Evolutionary conservation across 2,113 vertebrate genomes (phyloP), one percentile per base, ranked within the genome.

Genomic region (Heliornis fulica): DNA sequence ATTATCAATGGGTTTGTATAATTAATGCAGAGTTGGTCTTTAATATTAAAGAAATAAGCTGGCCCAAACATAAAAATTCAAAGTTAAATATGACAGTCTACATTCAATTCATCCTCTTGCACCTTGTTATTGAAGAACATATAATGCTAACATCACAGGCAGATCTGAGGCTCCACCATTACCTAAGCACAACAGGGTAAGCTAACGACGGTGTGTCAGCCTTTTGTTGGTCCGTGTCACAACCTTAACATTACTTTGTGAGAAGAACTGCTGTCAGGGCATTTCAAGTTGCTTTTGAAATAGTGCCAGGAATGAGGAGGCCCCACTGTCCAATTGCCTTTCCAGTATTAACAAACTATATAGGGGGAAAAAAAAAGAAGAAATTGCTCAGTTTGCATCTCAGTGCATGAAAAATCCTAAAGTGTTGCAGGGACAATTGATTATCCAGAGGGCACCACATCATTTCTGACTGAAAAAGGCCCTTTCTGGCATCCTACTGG

Each of bases 211-310:
- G 88, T 51, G 74, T 96, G 94, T 94, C 92, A 91, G 96, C 72
- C 97, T 96, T 97, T 97, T 97, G 96, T 97, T 72, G 82, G 94
- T 84, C 96, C 34, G 60, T 96, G 96, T 97, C 95, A 94, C 94
- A 97, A 96, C 93, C 95, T 96, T 76, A 56, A 90, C 48, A 1
- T 95, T 96, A 96, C 84, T 94, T 97, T 97, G 89, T 97, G 75
- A 94, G 96, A 91, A 88, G 92, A 94, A 91, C 92, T 95, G 96
- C 95, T 97, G 96, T 90, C 90, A 97, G 94, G 96, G 94, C 95
- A 96, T 97, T 97, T 96, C 92, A 96, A 94, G 92, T 94, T 74
- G 89, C 93, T 93, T 97, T 96, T 97, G 95, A 97, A 97, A 97
- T 87, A 94, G 92, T 91, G 93, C 91, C 95, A 96, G 95, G 94